phyloP scores from a whole-genome alignment of 2,888 invertebrate genomes.

The Cerastis leucographa region DNA sequence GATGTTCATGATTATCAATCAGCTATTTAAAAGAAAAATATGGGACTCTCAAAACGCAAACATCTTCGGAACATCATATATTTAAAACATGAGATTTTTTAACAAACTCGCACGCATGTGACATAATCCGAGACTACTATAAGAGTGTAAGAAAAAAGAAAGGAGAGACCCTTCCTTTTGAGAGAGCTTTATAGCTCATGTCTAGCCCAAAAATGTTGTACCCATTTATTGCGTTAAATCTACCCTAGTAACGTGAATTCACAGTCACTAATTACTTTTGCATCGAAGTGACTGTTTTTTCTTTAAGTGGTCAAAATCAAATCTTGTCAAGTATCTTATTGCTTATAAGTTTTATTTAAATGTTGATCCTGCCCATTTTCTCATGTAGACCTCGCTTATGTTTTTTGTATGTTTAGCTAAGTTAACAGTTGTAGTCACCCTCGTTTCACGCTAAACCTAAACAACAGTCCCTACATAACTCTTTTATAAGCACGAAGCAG shows the following conservation, averaged over 20 bases:
- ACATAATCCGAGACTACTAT: background rate
- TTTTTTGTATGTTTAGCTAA: slow-evolving; percentile 1
- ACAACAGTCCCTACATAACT: slow-evolving; percentile 33
- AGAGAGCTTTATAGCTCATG: background rate
- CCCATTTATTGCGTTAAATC: too few species aligned
- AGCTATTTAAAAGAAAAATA: background rate
- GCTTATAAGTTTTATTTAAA: background rate
- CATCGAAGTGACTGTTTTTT: background rate
- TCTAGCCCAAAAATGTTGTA: background rate
- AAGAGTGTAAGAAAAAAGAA: background rate
- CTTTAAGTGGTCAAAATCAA: background rate
- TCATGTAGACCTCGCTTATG: background rate
- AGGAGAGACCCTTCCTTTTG: background rate
- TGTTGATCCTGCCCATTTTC: background rate
- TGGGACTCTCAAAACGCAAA: background rate
- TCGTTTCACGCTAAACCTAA: slow-evolving; percentile 43
- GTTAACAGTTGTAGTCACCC: background rate
- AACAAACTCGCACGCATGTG: background rate
- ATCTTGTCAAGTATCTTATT: background rate
- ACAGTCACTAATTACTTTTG: background rate
- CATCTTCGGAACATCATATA: background rate
- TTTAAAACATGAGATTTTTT: background rate
- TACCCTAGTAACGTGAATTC: background rate
- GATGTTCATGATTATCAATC: background rate
- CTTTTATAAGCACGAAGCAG: slow-evolving; percentile 33